Percentiles rank a stretch among this genome's conserved stretches.
Evolutionary conservation across 2,888 invertebrate genomes (phyloP).

Genomic region (Dynastes maya): DNA sequence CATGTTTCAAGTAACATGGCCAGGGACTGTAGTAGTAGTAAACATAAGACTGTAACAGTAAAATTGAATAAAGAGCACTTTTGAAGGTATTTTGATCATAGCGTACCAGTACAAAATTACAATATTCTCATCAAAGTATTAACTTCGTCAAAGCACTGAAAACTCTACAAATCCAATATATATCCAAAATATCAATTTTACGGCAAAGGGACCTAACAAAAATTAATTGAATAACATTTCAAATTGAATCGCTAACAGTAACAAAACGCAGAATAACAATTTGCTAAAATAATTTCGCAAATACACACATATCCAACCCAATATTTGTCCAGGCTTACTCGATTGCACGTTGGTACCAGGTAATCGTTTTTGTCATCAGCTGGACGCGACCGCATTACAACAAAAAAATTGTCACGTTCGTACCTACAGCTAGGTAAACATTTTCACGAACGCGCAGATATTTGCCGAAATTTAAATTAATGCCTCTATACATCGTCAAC

Average conservation of each 20-base stretch:
- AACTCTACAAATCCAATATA: too few relatives aligned
- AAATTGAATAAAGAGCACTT: too few relatives aligned
- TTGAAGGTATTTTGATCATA: too few relatives aligned
- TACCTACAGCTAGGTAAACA: neutral
- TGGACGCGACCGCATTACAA: neutral
- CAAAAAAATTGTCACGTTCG: conserved; percentile 20
- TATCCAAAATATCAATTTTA: neutral
- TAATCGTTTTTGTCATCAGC: conserved; percentile 20
- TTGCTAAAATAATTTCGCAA: conserved; percentile 20
- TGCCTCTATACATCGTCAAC: neutral
- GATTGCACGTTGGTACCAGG: neutral
- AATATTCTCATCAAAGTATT: too few relatives aligned
- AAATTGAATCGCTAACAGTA: conserved; percentile 5
- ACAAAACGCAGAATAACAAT: neutral
- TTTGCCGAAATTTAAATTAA: conserved; percentile 20
- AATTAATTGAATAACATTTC: conserved; percentile 17
- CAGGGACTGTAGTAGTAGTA: too few relatives aligned
- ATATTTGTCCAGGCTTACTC: conserved; percentile 17
- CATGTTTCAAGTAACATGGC: too few relatives aligned
- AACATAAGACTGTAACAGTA: too few relatives aligned
- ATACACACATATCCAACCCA: conserved; percentile 3
- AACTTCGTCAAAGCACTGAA: too few relatives aligned
- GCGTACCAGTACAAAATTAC: too few relatives aligned
- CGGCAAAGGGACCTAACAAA: neutral
- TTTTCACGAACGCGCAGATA: neutral